Conservation (phyloP, 2,113 vertebrate genomes). For the Ellobius talpinus region DNA sequence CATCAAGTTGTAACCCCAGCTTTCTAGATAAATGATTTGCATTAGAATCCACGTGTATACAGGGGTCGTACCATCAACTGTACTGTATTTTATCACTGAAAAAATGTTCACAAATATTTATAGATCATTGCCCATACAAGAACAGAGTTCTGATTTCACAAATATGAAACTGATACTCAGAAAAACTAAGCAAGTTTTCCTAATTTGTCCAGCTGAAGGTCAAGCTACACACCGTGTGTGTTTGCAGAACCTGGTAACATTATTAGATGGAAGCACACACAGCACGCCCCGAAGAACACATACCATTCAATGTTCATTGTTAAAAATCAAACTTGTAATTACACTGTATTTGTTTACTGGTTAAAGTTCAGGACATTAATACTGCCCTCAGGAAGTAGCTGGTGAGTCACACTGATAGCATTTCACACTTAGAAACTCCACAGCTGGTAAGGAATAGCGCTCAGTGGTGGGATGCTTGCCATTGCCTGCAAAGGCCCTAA, state of each 20-base stretch:
- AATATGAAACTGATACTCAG: neutral
- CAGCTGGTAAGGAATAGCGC: neutral
- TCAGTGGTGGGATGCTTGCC: neutral
- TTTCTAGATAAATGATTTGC: neutral
- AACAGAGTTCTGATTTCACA: neutral
- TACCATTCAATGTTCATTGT: neutral
- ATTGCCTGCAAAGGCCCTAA: neutral
- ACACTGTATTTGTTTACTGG: neutral
- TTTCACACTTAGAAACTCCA: neutral
- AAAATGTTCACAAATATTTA: neutral
- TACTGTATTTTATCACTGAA: neutral
- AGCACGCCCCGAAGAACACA: neutral
- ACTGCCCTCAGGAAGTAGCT: slow-evolving; percentile 15
- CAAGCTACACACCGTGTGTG: neutral
- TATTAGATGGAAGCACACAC: neutral
- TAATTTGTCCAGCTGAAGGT: neutral
- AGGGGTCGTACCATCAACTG: neutral
- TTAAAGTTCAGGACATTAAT: slow-evolving; percentile 23
- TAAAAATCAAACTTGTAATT: neutral
- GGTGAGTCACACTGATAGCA: neutral
- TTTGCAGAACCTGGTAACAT: neutral
- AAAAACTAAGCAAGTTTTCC: neutral
- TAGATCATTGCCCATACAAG: neutral
- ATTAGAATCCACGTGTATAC: neutral
- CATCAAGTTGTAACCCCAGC: neutral